Percentiles rank a stretch among this genome's conserved stretches.
Conservation (phyloP, 2,113 vertebrate species). For the Corythornis madagascariensis region DNA sequence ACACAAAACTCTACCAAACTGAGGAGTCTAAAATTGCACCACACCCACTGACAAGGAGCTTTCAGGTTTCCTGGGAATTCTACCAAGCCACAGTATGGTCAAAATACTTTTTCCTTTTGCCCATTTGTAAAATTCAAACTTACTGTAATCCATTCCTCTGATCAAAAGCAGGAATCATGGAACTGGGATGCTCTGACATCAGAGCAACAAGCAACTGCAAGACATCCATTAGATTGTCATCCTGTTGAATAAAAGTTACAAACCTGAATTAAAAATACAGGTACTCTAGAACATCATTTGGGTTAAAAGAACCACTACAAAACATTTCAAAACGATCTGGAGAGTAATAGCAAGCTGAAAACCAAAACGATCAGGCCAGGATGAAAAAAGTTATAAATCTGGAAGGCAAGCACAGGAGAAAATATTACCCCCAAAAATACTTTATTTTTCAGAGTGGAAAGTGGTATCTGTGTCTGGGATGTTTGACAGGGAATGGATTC, state of each 20-base stretch:
- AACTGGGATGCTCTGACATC: slow-evolving; percentile 94
- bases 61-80: background rate
- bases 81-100: background rate
- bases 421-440: background rate
- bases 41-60: background rate
- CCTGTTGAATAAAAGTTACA: slow-evolving; percentile 75
- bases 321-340: background rate
- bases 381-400: background rate
- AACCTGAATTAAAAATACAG: background rate
- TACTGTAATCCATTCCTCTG: slow-evolving; percentile 96
- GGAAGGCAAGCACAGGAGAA: background rate
- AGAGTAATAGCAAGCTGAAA: background rate
- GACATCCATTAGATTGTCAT: slow-evolving; percentile 98
- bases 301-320: background rate
- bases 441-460: background rate
- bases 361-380: background rate
- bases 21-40: background rate
- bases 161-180: slow-evolving; percentile 96
- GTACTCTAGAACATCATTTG: background rate
- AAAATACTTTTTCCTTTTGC: background rate
- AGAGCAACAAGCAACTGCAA: slow-evolving; percentile 95
- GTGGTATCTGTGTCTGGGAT: background rate
- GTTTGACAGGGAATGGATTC: background rate
- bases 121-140: slow-evolving; percentile 26
- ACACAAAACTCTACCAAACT: background rate